These are phyloP conservation scores for Florisuga fusca DNA, from an alignment of 2,797 vertebrate genomes.

Conservation along the genomic window DNA sequence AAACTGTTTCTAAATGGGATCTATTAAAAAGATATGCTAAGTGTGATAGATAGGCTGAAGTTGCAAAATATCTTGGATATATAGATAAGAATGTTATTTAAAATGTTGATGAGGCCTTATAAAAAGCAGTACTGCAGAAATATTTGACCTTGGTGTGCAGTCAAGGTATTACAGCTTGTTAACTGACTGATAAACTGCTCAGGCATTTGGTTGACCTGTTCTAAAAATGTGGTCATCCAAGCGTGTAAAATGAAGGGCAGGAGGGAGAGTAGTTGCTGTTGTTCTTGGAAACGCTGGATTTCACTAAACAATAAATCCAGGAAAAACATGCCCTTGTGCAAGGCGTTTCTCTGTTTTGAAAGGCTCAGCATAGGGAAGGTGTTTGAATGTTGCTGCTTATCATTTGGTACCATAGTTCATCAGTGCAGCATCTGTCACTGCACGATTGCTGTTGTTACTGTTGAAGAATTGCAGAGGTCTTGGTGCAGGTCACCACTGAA, in stretches of 20 bases:
- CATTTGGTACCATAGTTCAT: background rate
- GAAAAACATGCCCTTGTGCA: background rate
- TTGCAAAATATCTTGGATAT: constrained; percentile 23
- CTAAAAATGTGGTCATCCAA: constrained; percentile 38
- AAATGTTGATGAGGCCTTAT: constrained; percentile 49
- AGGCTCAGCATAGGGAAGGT: background rate
- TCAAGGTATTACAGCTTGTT: constrained; percentile 48
- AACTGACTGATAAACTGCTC: constrained; percentile 56
- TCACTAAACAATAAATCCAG: background rate
- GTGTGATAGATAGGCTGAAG: constrained; percentile 18
- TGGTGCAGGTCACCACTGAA: background rate
- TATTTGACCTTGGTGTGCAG: constrained; percentile 61
- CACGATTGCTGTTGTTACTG: background rate
- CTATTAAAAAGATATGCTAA: background rate
- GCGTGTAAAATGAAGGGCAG: constrained; percentile 21
- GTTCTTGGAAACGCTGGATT: background rate
- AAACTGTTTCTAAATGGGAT: background rate
- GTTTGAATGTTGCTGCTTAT: background rate
- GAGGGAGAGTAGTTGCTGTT: background rate
- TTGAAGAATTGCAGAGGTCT: background rate
- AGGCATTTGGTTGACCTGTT: constrained; percentile 57
- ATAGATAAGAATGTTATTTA: constrained; percentile 33
- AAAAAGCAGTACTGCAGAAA: constrained; percentile 46
- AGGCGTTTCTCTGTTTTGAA: background rate
- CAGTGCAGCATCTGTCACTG: background rate